Conservation (phyloP, 2,113 vertebrate species). For the Grammomys surdaster region DNA sequence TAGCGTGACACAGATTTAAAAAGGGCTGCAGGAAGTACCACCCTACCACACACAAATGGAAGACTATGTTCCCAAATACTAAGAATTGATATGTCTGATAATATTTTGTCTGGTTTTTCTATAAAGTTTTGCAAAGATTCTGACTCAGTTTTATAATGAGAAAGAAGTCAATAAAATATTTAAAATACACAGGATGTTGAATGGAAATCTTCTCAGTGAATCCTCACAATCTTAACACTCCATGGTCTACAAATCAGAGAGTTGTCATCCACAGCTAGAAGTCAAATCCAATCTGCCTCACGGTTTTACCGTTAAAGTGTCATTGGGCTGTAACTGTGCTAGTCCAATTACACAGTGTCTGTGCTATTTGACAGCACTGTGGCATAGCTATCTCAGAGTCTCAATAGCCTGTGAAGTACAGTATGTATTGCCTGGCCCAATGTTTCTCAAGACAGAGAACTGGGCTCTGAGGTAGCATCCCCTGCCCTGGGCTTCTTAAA, state of each 20-base stretch:
- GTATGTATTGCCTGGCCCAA: background rate
- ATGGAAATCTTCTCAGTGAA: background rate
- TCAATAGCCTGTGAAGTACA: background rate
- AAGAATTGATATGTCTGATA: background rate
- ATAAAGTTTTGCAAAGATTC: background rate
- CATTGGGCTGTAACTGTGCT: background rate
- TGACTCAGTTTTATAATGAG: constrained; percentile 8
- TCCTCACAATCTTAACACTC: background rate
- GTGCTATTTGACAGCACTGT: background rate
- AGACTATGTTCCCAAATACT: background rate
- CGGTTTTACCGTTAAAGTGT: constrained; percentile 37
- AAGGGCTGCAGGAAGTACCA: background rate
- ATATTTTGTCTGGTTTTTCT: background rate
- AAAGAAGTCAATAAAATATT: constrained; percentile 17
- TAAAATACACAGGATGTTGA: background rate
- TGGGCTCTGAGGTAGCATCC: background rate
- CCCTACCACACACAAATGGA: background rate
- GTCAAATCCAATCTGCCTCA: background rate
- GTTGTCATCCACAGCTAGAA: background rate
- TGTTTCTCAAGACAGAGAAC: background rate
- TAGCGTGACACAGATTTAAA: background rate
- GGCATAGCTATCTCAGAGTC: background rate
- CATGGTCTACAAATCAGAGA: background rate
- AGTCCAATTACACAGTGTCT: background rate
- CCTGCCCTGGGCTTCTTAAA: background rate